Conservation (phyloP, 2,797 vertebrate species). For the Chloroceryle amazona region DNA sequence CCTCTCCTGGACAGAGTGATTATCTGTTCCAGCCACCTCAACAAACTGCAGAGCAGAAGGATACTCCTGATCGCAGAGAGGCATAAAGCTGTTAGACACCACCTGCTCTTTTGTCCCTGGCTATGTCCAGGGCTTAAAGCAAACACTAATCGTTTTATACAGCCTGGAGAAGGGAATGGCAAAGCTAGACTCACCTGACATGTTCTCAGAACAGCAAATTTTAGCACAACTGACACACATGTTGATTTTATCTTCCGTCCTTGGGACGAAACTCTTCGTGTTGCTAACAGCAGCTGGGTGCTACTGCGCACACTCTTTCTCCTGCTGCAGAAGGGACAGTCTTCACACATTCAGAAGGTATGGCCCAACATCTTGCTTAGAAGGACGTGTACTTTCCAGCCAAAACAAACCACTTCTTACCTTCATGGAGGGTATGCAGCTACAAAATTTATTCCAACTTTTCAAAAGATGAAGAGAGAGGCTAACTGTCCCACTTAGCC, state of each 20-base stretch:
- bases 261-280: background rate
- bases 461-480: background rate
- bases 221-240: background rate
- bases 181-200: background rate
- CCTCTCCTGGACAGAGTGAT: background rate
- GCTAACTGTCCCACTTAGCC: background rate
- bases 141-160: background rate
- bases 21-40: background rate
- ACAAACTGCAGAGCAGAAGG: background rate
- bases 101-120: background rate
- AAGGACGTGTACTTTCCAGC: conserved; percentile 76
- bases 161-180: background rate
- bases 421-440: conserved; percentile 76
- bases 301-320: background rate
- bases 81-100: background rate
- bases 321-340: background rate
- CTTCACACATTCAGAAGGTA: background rate
- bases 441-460: conserved; percentile 84
- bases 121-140: background rate
- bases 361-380: conserved; percentile 73
- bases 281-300: background rate
- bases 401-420: conserved; percentile 73
- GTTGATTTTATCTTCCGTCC: background rate
- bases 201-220: background rate
- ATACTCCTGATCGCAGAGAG: background rate